phyloP scores from a whole-genome alignment of 2,888 invertebrate species.

The Pachycephus smyrnensis region DNA sequence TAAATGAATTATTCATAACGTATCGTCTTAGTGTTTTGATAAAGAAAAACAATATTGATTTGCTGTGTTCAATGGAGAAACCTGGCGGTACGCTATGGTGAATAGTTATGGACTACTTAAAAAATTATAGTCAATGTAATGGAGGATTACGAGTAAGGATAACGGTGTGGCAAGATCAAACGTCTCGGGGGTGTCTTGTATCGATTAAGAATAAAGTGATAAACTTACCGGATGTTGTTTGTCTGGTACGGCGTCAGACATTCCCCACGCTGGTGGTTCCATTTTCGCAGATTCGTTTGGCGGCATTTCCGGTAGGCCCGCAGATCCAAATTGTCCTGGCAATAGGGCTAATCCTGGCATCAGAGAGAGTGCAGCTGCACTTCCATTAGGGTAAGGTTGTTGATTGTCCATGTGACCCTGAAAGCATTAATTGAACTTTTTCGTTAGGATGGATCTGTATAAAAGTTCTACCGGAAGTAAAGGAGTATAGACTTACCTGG shows the following conservation, averaged over 20 bases:
- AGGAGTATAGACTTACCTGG: conserved; percentile 56
- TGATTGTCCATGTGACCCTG: conserved; percentile 62
- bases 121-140: too few relatives aligned
- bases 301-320: conserved; percentile 54
- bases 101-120: not conserved
- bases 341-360: conserved; percentile 58
- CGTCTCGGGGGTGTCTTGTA: too few relatives aligned
- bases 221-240: conserved; percentile 60
- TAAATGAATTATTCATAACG: not conserved
- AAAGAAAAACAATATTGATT: not conserved
- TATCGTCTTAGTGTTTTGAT: not conserved
- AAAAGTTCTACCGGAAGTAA: not conserved
- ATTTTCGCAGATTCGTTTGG: conserved; percentile 57
- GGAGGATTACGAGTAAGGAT: too few relatives aligned
- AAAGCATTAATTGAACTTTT: conserved; percentile 3
- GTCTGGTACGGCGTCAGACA: conserved; percentile 61
- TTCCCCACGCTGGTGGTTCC: conserved; percentile 59
- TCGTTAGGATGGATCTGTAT: not conserved
- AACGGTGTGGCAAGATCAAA: too few relatives aligned
- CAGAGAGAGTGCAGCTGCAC: conserved; percentile 54
- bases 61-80: not conserved
- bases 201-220: not conserved
- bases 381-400: conserved; percentile 63
- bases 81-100: not conserved
- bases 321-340: conserved; percentile 57